Evolutionary conservation across 2,113 vertebrate species (phyloP).

Genomic region (Pachyramphus minor): DNA sequence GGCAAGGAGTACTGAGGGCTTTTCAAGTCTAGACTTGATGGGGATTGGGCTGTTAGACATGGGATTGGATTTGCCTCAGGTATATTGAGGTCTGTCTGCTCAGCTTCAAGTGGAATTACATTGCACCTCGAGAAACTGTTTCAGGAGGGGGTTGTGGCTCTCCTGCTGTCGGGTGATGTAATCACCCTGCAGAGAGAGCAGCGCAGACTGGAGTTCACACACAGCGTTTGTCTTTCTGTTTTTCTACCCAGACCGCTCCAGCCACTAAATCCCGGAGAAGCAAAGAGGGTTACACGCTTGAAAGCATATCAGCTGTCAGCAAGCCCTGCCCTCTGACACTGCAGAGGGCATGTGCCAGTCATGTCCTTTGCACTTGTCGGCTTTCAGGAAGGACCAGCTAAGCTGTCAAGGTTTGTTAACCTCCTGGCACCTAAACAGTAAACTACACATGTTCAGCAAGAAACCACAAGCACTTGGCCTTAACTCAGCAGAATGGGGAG

Average conservation of each 20-base stretch:
- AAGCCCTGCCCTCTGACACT: background rate
- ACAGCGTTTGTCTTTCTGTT: background rate
- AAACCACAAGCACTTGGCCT: background rate
- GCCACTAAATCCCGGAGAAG: background rate
- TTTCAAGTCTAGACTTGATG: background rate
- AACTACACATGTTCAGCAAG: background rate
- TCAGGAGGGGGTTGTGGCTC: background rate
- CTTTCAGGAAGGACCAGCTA: background rate
- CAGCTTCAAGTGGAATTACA: background rate
- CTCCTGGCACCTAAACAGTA: background rate
- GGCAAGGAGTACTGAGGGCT: background rate
- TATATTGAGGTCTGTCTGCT: background rate
- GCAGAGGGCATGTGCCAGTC: background rate
- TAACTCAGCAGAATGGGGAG: background rate
- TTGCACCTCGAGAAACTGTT: background rate
- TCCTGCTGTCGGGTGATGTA: background rate
- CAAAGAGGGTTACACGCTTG: background rate
- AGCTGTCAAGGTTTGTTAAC: background rate
- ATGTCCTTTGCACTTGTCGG: fast-evolving
- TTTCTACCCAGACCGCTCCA: background rate
- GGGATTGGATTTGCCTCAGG: background rate
- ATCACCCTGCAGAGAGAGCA: fast-evolving
- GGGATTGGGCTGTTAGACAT: fast-evolving
- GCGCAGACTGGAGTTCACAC: background rate
- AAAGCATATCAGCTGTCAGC: background rate